Base-by-base conservation (phyloP, 1,140 invertebrate genomes). In the Drosophila miranda region DNA sequence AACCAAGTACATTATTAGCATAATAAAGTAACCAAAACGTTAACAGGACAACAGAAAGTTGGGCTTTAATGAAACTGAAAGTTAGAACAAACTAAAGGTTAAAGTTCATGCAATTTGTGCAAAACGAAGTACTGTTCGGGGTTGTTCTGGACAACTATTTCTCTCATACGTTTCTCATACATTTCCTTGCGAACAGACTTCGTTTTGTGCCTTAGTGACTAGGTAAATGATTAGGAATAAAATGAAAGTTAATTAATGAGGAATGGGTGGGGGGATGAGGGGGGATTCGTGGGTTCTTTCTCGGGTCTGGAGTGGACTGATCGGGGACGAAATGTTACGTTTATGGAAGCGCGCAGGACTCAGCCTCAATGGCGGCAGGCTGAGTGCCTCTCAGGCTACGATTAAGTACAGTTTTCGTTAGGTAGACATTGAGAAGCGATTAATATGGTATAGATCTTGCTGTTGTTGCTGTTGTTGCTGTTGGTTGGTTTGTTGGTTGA, bases 341-440 rank as follows among this genome's bases (percentile, higher is more conserved):
- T 48, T 64, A 45, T 51, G 51, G 44, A 82, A 84, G 79, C 75
- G 70, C 66, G 68, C 56, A 64, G 48, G 45, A 44, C 63, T 83
- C 75, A 64, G 82, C 60, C 61, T 46, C 52, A 53, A 26, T 55
- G 45, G 46, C 30, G 46, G 30, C n/a, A 45, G 59, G 69, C 80
- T 67, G 43, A 72, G 58, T 76, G 75, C 42, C 58, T 56, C 55
- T 45, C 13, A 11, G 43, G 60, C 70, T 63, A 57, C 50, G 62
- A 23, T 56, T 68, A 68, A 8, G 63, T 68, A 68, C 49, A 56
- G 51, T 68, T 68, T 49, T 16, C 50, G 51, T 68, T 68, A 68
- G 55, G 49, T 84, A 84, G 81, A 84, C 81, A 84, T 59, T 84
- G 73, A 81, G 57, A 84, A 84, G 80, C 80, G 81, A 21, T 73